Evolutionary conservation across 2,888 invertebrate genomes (phyloP), one percentile per base, ranked within the genome.

Genomic region (Zele albiditarsus): DNA sequence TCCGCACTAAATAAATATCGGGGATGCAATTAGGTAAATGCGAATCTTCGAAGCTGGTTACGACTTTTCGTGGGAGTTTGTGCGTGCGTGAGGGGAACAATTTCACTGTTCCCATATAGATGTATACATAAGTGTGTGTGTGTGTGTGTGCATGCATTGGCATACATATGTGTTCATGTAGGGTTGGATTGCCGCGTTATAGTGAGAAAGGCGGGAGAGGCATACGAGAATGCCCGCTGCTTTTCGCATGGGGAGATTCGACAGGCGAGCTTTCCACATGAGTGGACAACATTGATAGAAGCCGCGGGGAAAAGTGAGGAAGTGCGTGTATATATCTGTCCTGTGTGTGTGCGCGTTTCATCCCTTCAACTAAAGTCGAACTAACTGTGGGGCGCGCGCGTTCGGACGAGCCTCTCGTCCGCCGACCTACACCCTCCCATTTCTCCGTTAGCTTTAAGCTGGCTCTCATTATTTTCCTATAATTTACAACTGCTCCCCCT

Each of bases 391-490:
- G 78, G 70, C 78, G 77, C 72, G 79, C 72, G 79, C 75, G 63
- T 71, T 49, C 38, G 66, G 66, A 71, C 74, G 79, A 78, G 78
- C 77, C 74, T 69, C 76, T 69, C 74, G 76, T 77, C 79, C 76
- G 72, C 73, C 67, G 58, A 58, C 33, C 46, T 68, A 69, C 70
- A 71, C 71, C 27, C 70, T 46, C 28, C 60, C 46, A 46, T 74
- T 74, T 74, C 79, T 78, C 80, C 77, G 77, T 75, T 79, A 79
- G 76, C 82, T 87, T 86, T 87, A 88, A 88, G 85, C 86, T 83
- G 84, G 84, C 85, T 87, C 87, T 86, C 87, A 86, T 88, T 88
- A 88, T 88, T 88, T 88, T 88, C 83, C 86, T 86, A 86, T 87
- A 87, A 88, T 87, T 88, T 88, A 84, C 82, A 85, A 88, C 85